These are phyloP conservation scores for Prionace glauca DNA, from an alignment of 2,797 vertebrate genomes.

Conservation along the genomic window DNA sequence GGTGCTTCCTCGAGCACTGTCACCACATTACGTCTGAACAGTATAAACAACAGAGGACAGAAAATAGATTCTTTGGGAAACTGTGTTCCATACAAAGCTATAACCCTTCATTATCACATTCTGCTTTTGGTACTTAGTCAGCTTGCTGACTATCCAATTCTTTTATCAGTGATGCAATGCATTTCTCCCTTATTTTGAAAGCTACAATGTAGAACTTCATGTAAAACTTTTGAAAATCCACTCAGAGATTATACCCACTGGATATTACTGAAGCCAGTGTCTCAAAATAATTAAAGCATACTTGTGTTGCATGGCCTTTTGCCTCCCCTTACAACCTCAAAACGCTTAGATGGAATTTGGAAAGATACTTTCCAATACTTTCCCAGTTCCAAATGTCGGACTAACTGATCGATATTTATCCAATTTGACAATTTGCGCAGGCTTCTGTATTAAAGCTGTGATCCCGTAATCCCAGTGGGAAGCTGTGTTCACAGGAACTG, in stretches of 20 bases:
- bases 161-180: not conserved
- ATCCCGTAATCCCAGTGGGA: not conserved
- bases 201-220: not conserved
- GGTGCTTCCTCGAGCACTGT: not conserved
- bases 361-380: not conserved
- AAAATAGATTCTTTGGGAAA: not conserved
- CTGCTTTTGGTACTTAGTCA: not conserved
- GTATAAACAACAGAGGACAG: not conserved
- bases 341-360: not conserved
- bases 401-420: not conserved
- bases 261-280: not conserved
- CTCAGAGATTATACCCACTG: not conserved
- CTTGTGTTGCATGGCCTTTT: not conserved
- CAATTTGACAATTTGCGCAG: conserved; percentile 14
- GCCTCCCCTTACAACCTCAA: not conserved
- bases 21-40: not conserved
- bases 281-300: not conserved
- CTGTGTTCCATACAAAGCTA: not conserved
- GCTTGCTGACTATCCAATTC: not conserved
- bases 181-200: not conserved
- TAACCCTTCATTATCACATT: not conserved
- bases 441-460: not conserved
- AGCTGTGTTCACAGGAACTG: not conserved
- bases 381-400: not conserved
- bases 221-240: not conserved